Conservation (phyloP, 2,888 invertebrate species). For the Pammene fasciana region DNA sequence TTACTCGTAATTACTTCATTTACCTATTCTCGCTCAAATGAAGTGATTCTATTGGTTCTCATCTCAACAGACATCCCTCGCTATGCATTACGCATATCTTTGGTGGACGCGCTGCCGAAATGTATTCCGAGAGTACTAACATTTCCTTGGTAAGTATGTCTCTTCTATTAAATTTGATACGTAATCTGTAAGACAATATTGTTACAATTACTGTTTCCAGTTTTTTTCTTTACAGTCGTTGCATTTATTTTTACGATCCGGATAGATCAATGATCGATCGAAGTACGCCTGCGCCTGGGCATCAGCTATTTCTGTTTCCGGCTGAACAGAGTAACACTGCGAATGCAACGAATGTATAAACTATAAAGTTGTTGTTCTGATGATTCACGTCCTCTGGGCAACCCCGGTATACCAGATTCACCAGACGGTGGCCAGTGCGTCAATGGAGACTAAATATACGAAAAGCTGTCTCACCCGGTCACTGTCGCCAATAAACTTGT, state of each 20-base stretch:
- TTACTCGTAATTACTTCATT: too few species aligned
- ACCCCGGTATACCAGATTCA: conserved; percentile 47
- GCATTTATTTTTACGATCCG: conserved; percentile 22
- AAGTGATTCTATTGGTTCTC: neutral
- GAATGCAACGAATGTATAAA: neutral
- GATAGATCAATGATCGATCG: conserved; percentile 33
- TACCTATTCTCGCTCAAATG: too few species aligned
- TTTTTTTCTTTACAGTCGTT: neutral
- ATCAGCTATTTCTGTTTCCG: conserved; percentile 39
- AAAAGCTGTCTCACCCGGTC: conserved; percentile 41
- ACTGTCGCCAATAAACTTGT: conserved; percentile 20
- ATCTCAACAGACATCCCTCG: too few species aligned
- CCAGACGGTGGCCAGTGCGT: conserved; percentile 54
- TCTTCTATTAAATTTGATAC: too few species aligned
- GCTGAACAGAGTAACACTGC: conserved; percentile 3
- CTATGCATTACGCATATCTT: too few species aligned
- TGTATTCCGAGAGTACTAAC: too few species aligned
- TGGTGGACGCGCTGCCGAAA: too few species aligned
- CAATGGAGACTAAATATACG: conserved; percentile 60
- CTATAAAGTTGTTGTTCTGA: neutral
- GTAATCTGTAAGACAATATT: too few species aligned
- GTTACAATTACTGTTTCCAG: too few species aligned
- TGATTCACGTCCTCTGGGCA: conserved; percentile 49
- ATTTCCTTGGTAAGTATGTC: too few species aligned
- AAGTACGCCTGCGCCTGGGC: conserved; percentile 19